Base-by-base conservation (phyloP, 1,140 invertebrate genomes). In the Trinorchestia longiramus region DNA sequence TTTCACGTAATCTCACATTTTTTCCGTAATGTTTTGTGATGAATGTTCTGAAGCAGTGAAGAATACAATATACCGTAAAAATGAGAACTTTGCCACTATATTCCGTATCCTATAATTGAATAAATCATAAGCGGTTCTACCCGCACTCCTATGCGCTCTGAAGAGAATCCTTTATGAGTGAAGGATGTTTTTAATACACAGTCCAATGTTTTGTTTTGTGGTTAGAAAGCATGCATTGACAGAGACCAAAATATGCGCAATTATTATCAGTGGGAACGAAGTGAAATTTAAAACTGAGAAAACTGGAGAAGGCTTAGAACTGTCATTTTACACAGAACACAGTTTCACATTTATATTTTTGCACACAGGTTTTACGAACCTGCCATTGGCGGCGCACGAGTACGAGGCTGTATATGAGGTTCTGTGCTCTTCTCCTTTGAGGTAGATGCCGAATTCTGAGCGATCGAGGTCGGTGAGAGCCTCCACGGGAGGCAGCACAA, bases 401-500 rank as follows among this genome's bases (percentile, higher is more conserved):
- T 94, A 94, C 36, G 92, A 94, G 92, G 92, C 92, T 17, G 92
- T 94, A 44, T 94, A 94, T 11, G 92, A 94, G 43, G 92, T 94
- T 43, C 92, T 42, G 3, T 94, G 92, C 36, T 94, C 92, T 40
- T 94, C 92, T 19, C 92, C 92, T 90, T 97, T 97, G 90, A 97
- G 95, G 94, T 97, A 97, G 17, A 96, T 96, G 95, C 97, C 97
- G 94, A 97, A 97, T 95, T 97, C 97, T 36, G 96, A 96, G n/a
- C 97, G 96, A 45, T 97, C 97, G 15, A 97, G 96, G 95, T 97
- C 97, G 17, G 96, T 96, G 41, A 97, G 96, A 57, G 96, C 92
- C 95, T 97, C 97, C 0, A 92, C 96, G 23, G 96, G 96, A n/a
- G 96, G 95, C 47, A 95, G 87, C n/a, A 95, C 95, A 6, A 95